phyloP scores from a whole-genome alignment of 2,797 vertebrate species.

The Galago senegalensis region DNA sequence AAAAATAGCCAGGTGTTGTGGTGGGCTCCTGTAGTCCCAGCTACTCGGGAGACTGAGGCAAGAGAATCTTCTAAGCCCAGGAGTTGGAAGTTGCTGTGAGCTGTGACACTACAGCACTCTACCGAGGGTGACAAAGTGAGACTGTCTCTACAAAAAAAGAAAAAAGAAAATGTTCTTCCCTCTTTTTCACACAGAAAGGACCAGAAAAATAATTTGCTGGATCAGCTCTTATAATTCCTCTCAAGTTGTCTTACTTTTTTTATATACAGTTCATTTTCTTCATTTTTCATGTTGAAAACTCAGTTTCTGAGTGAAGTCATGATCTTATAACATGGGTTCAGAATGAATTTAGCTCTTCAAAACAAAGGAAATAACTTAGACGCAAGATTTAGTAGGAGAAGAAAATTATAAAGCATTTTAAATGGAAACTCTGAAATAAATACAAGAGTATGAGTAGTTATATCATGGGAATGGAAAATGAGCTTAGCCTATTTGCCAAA shows the following conservation, averaged over 20 bases:
- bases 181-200: not conserved
- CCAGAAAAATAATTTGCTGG: not conserved
- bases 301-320: slow-evolving; percentile 41
- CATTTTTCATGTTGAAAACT: slow-evolving; percentile 47
- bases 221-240: not conserved
- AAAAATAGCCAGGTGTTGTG: no score
- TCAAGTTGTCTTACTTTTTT: not conserved
- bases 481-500: not conserved
- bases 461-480: not conserved
- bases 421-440: slow-evolving; percentile 8
- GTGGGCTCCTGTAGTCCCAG: no score
- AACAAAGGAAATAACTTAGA: not conserved
- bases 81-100: no score
- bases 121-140: no score
- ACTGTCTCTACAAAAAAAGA: no score
- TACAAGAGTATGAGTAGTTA: not conserved
- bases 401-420: not conserved
- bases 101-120: no score
- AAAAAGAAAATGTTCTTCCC: not conserved
- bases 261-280: not conserved
- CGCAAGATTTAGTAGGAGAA: slow-evolving; percentile 35
- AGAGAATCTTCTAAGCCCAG: no score
- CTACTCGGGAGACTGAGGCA: no score
- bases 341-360: not conserved
- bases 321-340: not conserved